These are phyloP conservation scores for Zoanthus sociatus DNA, from an alignment of 92 coral and sea anemone genomes.

Conservation along the genomic window DNA sequence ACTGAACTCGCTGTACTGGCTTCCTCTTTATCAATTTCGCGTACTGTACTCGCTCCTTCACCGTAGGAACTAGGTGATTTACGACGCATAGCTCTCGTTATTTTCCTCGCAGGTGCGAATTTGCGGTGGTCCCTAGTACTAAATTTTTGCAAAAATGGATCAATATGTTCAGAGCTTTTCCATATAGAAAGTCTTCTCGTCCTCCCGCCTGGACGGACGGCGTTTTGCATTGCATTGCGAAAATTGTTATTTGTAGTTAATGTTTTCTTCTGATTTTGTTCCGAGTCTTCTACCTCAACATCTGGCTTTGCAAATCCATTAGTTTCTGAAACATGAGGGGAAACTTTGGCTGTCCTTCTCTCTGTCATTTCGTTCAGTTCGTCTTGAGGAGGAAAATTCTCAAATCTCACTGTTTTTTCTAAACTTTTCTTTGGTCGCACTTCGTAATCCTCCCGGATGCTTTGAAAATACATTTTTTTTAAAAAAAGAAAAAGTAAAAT, in stretches of 20 bases:
- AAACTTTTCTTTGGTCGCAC: slow-evolving; percentile 22
- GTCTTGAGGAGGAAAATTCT: slow-evolving; percentile 1
- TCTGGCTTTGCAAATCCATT: slow-evolving; percentile 43
- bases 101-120: slow-evolving; percentile 70
- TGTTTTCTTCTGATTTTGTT: slow-evolving; percentile 60
- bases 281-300: slow-evolving; percentile 14
- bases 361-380: slow-evolving; percentile 40
- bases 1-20: slow-evolving; percentile 15
- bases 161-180: slow-evolving; percentile 78
- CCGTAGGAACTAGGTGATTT: slow-evolving; percentile 40
- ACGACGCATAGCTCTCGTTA: slow-evolving; percentile 50
- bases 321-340: slow-evolving; percentile 24
- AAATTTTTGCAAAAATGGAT: slow-evolving; percentile 95
- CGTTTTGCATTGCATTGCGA: slow-evolving; percentile 79
- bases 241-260: slow-evolving; percentile 63
- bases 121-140: slow-evolving; percentile 92
- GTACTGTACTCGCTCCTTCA: slow-evolving; percentile 10
- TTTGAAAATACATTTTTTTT: slow-evolving; percentile 24
- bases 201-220: slow-evolving; percentile 75
- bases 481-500: not conserved
- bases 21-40: slow-evolving; percentile 31
- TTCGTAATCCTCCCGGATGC: slow-evolving; percentile 17
- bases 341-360: not conserved
- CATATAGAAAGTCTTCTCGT: slow-evolving; percentile 70
- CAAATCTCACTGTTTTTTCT: slow-evolving; percentile 39